phyloP scores from a whole-genome alignment of 2,888 invertebrate species.

The Rhagium mordax region DNA sequence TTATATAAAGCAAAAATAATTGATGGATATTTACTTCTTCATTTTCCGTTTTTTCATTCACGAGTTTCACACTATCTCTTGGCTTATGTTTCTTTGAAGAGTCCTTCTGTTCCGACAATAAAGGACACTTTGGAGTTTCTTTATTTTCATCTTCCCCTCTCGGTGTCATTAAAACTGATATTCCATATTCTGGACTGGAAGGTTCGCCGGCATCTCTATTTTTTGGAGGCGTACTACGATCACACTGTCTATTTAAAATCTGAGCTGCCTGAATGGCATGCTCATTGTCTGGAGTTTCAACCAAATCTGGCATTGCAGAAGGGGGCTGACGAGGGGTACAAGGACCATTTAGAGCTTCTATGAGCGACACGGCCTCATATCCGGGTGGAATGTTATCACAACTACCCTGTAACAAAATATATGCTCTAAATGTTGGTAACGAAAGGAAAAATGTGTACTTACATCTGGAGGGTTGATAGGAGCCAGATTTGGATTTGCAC shows the following conservation, averaged over 20 bases:
- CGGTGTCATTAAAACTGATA: conserved; percentile 80
- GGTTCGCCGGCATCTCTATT: conserved; percentile 65
- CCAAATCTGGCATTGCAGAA: conserved; percentile 69
- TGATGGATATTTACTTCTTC: conserved; percentile 63
- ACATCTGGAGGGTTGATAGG: conserved; percentile 78
- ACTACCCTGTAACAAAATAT: conserved; percentile 72
- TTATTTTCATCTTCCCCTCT: conserved; percentile 74
- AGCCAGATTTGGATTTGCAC: conserved; percentile 72
- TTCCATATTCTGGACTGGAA: conserved; percentile 75
- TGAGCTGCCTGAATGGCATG: conserved; percentile 79
- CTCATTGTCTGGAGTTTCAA: conserved; percentile 77
- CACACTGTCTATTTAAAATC: conserved; percentile 75
- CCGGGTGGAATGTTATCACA: conserved; percentile 92
- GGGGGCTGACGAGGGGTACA: conserved; percentile 73
- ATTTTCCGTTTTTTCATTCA: conserved; percentile 74
- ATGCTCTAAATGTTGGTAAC: background rate
- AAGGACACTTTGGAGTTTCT: conserved; percentile 67
- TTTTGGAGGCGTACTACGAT: conserved; percentile 71
- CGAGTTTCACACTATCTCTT: conserved; percentile 74
- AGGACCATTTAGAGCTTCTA: conserved; percentile 97
- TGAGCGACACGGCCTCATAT: conserved; percentile 93
- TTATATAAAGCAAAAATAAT: background rate
- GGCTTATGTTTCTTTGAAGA: conserved; percentile 61
- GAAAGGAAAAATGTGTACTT: conserved; percentile 59
- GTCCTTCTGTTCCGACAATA: conserved; percentile 61